Evolutionary conservation across 2,797 vertebrate genomes (phyloP), one percentile per base, ranked within the genome.

Genomic region (Denticeps clupeoides): DNA sequence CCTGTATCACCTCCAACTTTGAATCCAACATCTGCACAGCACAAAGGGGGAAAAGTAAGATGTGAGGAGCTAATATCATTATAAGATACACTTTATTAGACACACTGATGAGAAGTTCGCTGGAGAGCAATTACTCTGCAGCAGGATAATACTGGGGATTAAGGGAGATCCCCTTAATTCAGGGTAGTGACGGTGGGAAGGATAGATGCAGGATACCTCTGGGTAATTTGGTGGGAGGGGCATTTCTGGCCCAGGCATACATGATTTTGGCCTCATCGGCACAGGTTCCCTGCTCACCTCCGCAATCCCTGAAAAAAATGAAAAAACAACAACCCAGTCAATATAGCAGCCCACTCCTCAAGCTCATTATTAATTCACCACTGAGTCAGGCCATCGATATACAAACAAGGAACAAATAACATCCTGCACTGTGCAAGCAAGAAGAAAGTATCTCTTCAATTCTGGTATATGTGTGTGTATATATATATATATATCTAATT

Each of bases 201-300:
- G n/a, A 5, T 38, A 5, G 32, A 11, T 4, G n/a, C 27, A 24
- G n/a, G 31, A n/a, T 76, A 97, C 94, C 91, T 88, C 85, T 86
- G 7, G 93, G 91, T 45, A 97, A 73, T 62, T 81, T 88, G 13
- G 90, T 97, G 0, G 89, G 90, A 2, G 93, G 88, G 41, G 93
- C 93, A 27, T 98, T 91, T 49, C 89, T 86, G 56, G 90, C 94
- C 94, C 94, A 98, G 49, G 91, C 93, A 43, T 98, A 98, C 59
- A 97, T 81, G 58, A 98, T 93, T 54, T 93, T 90, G 4, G 87
- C 72, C 55, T 86, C 85, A 32, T 90, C 90, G 53, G 71, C 62
- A 72, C 94, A 98, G 1, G 87, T 93, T 53, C 88, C 92, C 11
- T 69, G 61, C 2, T 51, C 59, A 64, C 83, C 84, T 63, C 92